Conservation (phyloP, 2,113 vertebrate genomes). For the Collichthys lucidus region DNA sequence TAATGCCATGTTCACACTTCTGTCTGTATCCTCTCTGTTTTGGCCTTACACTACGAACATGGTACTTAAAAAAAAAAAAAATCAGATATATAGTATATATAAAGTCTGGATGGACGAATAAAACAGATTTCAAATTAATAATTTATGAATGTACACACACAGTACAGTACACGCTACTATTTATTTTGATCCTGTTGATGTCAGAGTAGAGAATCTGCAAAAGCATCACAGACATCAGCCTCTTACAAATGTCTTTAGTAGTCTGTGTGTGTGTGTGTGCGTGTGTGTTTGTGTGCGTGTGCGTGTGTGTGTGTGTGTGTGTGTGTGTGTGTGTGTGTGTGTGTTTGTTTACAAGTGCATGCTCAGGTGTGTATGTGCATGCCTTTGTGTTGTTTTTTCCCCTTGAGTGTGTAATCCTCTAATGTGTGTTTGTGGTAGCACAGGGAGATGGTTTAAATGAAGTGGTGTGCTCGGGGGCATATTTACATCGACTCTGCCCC, state of each 20-base stretch:
- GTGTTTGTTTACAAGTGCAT: conserved; percentile 22
- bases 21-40: not conserved
- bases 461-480: conserved; percentile 25
- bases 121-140: not conserved
- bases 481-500: conserved; percentile 22
- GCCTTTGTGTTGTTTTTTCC: conserved; percentile 27
- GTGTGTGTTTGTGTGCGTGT: too few species aligned
- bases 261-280: conserved; percentile 4
- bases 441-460: conserved; percentile 39
- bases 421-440: conserved; percentile 21
- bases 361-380: conserved; percentile 33
- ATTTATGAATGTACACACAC: not conserved
- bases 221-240: not conserved
- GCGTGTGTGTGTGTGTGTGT: too few species aligned
- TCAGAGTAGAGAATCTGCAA: not conserved
- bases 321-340: conserved; percentile 29
- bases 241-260: conserved; percentile 3
- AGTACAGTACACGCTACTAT: not conserved
- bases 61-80: too few species aligned
- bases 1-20: not conserved
- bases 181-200: not conserved
- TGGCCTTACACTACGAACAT: not conserved
- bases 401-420: conserved; percentile 9
- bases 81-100: too few species aligned
- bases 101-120: not conserved